Conservation (phyloP, 2,113 vertebrate species). For the Thalassarche chlororhynchos region DNA sequence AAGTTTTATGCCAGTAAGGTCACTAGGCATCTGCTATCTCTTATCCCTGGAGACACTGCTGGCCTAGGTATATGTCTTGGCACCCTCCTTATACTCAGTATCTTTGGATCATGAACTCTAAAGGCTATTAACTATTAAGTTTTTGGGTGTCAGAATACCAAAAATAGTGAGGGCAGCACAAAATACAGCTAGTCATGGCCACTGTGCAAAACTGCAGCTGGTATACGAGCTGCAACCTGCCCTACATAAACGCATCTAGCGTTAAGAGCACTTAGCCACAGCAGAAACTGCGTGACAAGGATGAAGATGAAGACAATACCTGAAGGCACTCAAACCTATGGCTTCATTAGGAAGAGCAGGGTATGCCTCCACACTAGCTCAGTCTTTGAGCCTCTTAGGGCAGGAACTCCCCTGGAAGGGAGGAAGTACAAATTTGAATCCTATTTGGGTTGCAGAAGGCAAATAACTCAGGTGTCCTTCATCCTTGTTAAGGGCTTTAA, state of each 20-base stretch:
- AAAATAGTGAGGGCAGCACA: background rate
- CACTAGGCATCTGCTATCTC: background rate
- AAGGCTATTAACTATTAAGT: background rate
- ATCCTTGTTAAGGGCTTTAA: background rate
- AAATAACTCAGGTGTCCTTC: background rate
- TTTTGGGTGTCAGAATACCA: background rate
- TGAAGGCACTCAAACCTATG: background rate
- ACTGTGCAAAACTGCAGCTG: background rate
- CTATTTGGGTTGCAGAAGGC: background rate
- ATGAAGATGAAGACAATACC: background rate
- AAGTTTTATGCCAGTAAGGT: background rate
- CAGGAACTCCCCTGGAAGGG: background rate
- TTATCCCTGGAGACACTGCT: background rate
- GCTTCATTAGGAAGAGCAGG: background rate
- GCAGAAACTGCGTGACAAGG: background rate
- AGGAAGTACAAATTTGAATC: background rate
- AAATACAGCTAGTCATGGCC: background rate
- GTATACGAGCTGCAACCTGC: background rate
- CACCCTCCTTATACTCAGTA: background rate
- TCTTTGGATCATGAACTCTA: background rate
- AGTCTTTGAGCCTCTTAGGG: background rate
- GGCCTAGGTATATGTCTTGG: background rate
- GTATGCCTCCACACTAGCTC: background rate
- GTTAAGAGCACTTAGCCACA: background rate
- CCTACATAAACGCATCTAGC: background rate